phyloP scores from a whole-genome alignment of 2,113 vertebrate genomes.

The Arenaria interpres region DNA sequence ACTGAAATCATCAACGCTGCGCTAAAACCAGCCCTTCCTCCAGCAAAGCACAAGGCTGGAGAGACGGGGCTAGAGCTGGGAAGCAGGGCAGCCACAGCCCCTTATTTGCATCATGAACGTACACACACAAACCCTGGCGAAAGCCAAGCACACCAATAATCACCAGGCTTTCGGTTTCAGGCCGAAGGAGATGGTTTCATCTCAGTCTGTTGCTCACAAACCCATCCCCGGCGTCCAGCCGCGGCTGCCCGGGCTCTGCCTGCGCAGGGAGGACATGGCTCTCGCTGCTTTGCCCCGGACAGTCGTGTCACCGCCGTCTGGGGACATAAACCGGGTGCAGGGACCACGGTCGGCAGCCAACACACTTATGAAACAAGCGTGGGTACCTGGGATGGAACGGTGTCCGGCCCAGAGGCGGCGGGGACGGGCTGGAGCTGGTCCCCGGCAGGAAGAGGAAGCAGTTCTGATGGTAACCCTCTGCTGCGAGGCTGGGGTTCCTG shows the following conservation, averaged over 20 bases:
- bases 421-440: background rate
- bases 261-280: background rate
- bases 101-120: background rate
- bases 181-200: background rate
- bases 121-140: background rate
- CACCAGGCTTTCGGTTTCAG: background rate
- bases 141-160: background rate
- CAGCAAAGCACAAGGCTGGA: background rate
- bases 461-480: background rate
- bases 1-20: background rate
- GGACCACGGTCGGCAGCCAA: background rate
- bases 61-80: background rate
- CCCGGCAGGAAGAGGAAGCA: background rate
- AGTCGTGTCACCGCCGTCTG: rapidly evolving
- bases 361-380: rapidly evolving
- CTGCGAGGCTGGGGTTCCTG: background rate
- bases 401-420: rapidly evolving
- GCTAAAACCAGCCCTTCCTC: background rate
- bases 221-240: background rate
- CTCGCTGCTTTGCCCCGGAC: rapidly evolving
- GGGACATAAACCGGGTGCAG: rapidly evolving
- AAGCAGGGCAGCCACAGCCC: background rate
- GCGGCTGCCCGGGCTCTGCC: background rate
- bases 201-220: background rate
- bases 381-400: background rate